Evolutionary conservation across 2,113 vertebrate genomes (phyloP), one percentile per base, ranked within the genome.

Genomic region (Chionodraco myersi): DNA sequence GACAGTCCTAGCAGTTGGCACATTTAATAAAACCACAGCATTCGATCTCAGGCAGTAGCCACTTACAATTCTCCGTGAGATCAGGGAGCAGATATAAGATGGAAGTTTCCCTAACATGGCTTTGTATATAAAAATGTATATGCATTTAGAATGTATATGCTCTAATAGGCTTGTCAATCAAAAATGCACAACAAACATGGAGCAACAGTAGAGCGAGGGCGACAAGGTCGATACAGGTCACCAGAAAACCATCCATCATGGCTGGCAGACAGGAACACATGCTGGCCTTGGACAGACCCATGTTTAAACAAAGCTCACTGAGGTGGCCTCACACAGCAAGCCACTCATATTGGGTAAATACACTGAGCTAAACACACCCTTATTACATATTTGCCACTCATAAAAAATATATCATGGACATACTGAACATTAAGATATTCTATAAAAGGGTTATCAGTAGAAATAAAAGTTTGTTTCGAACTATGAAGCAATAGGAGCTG

Each of bases 181-280:
- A 66, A 54, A 4, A 77, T 60, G n/a, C 64, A 61, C 26, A 71
- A 68, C 70, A 84, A 89, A 86, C 45, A 76, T 67, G 18, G 57
- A 79, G 81, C 63, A 80, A 79, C 68, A 78, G 80, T 68, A 23
- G 74, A 75, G 44, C 16, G 26, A 6, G 72, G 87, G 83, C 70
- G 82, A 80, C 60, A 10, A 65, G 89, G 91, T 91, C 57, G 53
- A 73, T 6, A 61, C 11, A 80, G 92, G 92, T 91, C 90, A 85
- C 64, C 34, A n/a, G 59, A 83, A 58, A 75, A 60, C 74, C 86
- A 93, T 93, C 87, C 79, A 86, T 93, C 92, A 92, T 82, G 70
- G 70, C 72, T 49, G 82, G 53, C 72, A 84, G 89, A 89, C 87
- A 72, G 76, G 75, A 76, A 84, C 63, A 87, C 83, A 87, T 66